Percentiles rank a stretch among this genome's conserved stretches.
phyloP scores from a whole-genome alignment of 2,888 invertebrate species.

The Drosophila infuscata region DNA sequence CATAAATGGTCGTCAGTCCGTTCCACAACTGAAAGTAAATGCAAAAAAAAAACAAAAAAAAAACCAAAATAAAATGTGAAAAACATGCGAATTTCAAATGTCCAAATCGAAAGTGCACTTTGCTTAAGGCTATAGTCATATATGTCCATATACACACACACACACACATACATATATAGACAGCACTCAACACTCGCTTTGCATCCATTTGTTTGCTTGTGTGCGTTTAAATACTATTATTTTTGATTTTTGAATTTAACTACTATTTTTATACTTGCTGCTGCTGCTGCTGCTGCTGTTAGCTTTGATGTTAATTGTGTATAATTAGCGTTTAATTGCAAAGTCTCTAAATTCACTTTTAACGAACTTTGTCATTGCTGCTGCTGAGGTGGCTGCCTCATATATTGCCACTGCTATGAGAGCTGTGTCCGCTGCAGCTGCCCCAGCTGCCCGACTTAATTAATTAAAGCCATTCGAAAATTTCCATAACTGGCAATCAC shows the following conservation, averaged over 20 bases:
- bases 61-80: not conserved
- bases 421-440: conserved; percentile 18
- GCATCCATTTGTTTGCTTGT: conserved; percentile 20
- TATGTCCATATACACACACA: not conserved
- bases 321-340: conserved; percentile 75
- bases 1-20: conserved; percentile 65
- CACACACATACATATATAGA: conserved; percentile 2
- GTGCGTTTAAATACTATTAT: conserved; percentile 23
- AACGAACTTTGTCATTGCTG: conserved; percentile 66
- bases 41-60: conserved; percentile 14
- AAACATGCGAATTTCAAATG: conserved; percentile 26
- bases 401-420: conserved; percentile 11
- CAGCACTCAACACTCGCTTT: conserved; percentile 27
- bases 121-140: conserved; percentile 6
- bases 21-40: conserved; percentile 29
- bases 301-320: conserved; percentile 74
- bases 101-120: conserved; percentile 49
- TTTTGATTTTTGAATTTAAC: conserved; percentile 44
- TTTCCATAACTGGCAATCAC: conserved; percentile 49
- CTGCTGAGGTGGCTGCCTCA: not conserved
- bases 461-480: conserved; percentile 46
- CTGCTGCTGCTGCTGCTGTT: conserved; percentile 24
- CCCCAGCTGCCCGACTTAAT: conserved; percentile 25
- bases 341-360: conserved; percentile 63
- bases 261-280: conserved; percentile 21